Evolutionary conservation across 2,888 invertebrate genomes (phyloP), one percentile per base, ranked within the genome.

Genomic region (Priocnemis perturbator): DNA sequence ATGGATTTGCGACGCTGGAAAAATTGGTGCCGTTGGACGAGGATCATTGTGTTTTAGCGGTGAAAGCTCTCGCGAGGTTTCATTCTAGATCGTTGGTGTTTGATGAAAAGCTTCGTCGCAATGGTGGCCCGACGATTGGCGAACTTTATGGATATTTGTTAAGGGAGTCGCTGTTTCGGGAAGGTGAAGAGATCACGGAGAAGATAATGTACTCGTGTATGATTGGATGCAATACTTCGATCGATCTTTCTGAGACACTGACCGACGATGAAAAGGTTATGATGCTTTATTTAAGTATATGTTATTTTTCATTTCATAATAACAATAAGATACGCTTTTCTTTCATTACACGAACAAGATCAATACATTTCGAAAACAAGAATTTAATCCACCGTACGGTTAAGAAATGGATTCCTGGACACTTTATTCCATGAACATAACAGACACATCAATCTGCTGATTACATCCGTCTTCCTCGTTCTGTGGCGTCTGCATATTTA

Each of bases 81-180:
- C 88, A 88, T 68, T 83, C 88, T 19, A 74, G 82, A 23, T 87
- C 86, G 0, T 74, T 87, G 57, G 74, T 81, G 0, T 63, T 81
- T 9, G 84, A 87, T 47, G 78, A 85, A 55, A 78, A 78, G 58
- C 71, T 83, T 2, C 75, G 72, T 0, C 75, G 68, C 0, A 26
- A 47, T 14, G 67, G 66, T 44, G 77, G 77, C 2, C 62, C 65
- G 47, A 74, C 66, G 48, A 59, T 83, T 15, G 7, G n/a, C 17
- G 77, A 79, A 19, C 45, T 77, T 0, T 84, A 81, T 60, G 76
- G 77, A 7, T 67, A 78, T 15, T 23, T 74, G 20, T 64, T 83
- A 64, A n/a, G 61, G 23, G 83, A 84, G 23, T 60, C 64, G 47
- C 61, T 77, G 1, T 76, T 72, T 60, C 20, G 44, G 20, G 56